Base-by-base conservation (phyloP, 2,797 vertebrate species). In the Sebastes cheni region DNA sequence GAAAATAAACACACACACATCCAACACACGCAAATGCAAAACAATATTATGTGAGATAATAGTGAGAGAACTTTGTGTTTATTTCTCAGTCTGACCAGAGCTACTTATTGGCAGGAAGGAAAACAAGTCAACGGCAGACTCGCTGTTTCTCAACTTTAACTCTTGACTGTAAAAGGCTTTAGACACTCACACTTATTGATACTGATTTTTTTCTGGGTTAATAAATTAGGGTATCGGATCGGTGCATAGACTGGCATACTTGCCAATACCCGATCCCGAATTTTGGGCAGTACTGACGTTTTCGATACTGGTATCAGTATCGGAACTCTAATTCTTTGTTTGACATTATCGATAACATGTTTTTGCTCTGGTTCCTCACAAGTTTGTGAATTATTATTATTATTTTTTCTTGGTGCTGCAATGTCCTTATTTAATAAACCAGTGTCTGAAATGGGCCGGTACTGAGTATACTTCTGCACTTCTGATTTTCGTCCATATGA, bases 21-120 rank as follows among this genome's bases (percentile, higher is more conserved):
- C 23, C 62, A 74, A 55, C 22, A 65, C 20, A 55, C 29, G 54
- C 25, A 75, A 4, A 77, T 16, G 1, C 58, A 77, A 68, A 60
- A 74, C 42, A 84, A 10, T 59, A 69, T 69, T 36, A n/a, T 58
- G 25, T 54, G 60, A 75, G 54, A 81, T 62, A 56, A 67, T 52
- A 27, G 34, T 46, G 61, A 58, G 67, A 55, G 8, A 70, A 67
- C 22, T 29, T 55, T 39, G 16, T 67, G 29, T n/a, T 72, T 68
- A 34, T 66, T 71, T 69, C 11, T 34, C 30, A 9, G 25, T 72
- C 32, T 65, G 20, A 39, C 25, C 67, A 50, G 16, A 69, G 13
- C 11, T 46, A 23, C 16, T n/a, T 59, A 18, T 39, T 69, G 39
- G 22, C 11, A 29, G 8, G 29, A 60, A 2, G 3, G 39, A 75